Percentiles rank a stretch among this genome's conserved stretches.
These are phyloP conservation scores for Larimichthys polyactis DNA, from an alignment of 2,113 vertebrate genomes.

Conservation along the genomic window DNA sequence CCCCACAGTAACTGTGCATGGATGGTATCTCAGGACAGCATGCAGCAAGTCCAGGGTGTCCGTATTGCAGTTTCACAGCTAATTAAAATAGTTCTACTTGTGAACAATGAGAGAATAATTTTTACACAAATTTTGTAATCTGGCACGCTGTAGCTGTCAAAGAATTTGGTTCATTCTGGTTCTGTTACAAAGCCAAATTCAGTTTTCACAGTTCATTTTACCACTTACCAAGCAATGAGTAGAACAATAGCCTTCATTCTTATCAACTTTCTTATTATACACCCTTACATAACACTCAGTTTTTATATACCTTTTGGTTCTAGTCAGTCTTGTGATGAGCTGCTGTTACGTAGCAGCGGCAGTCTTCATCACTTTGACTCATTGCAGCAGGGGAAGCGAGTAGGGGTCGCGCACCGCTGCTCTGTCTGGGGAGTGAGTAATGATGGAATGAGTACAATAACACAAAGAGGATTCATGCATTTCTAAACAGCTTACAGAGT, in stretches of 20 bases:
- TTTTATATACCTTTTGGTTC: constrained; percentile 9
- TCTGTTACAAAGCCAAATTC: constrained; percentile 33
- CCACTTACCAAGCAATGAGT: background rate
- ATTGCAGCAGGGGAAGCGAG: constrained; percentile 37
- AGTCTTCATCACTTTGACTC: constrained; percentile 36
- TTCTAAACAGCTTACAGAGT: constrained; percentile 73
- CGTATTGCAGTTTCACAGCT: constrained; percentile 48
- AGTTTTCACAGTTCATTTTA: constrained; percentile 21
- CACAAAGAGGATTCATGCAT: constrained; percentile 71
- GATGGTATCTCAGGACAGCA: constrained; percentile 37
- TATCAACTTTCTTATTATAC: background rate
- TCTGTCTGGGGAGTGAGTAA: constrained; percentile 63
- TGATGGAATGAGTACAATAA: constrained; percentile 65
- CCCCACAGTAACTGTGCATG: constrained; percentile 10
- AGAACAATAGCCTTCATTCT: constrained; percentile 33
- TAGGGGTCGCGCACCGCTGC: constrained; percentile 44
- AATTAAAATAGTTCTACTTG: constrained; percentile 22
- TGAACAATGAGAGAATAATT: constrained; percentile 21
- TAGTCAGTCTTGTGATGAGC: constrained; percentile 6
- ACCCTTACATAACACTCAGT: background rate
- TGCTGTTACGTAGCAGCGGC: background rate
- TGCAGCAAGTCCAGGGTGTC: background rate
- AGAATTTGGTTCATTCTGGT: constrained; percentile 33
- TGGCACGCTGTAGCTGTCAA: background rate
- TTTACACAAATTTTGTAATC: constrained; percentile 18